phyloP scores from a whole-genome alignment of 2,797 vertebrate species.

The Clarias fuscus region DNA sequence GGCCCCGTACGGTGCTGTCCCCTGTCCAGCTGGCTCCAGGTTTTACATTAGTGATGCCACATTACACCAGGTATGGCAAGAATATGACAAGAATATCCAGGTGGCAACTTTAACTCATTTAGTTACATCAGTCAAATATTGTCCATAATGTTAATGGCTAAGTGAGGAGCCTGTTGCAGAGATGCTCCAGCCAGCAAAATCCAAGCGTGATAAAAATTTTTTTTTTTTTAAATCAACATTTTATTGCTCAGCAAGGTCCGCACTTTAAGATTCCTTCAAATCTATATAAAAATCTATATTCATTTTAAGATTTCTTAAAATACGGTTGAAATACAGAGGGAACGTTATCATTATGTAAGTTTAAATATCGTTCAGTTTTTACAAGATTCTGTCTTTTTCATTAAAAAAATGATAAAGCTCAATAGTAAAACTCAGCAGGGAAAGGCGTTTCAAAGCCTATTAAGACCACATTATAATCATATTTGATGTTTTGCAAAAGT shows the following conservation, averaged over 20 bases:
- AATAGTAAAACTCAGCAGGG: too few species aligned
- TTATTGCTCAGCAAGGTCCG: background rate
- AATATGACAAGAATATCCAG: slow-evolving; percentile 41
- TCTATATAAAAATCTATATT: too few species aligned
- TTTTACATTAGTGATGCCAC: slow-evolving; percentile 59
- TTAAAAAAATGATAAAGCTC: too few species aligned
- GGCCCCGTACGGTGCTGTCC: slow-evolving; percentile 40
- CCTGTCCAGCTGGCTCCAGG: slow-evolving; percentile 56
- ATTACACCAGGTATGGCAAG: slow-evolving; percentile 58
- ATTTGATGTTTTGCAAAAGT: too few species aligned
- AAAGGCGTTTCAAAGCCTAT: too few species aligned
- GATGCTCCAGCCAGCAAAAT: background rate
- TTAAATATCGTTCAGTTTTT: background rate
- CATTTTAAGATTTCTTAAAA: too few species aligned
- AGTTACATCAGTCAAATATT: slow-evolving; percentile 12
- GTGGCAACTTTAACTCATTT: slow-evolving; percentile 46
- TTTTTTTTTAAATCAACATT: too few species aligned
- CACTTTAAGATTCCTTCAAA: background rate
- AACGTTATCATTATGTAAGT: background rate
- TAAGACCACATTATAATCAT: too few species aligned
- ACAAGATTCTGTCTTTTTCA: background rate
- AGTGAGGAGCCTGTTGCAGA: background rate
- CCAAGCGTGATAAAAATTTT: too few species aligned
- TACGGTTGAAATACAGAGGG: background rate
- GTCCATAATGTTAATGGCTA: background rate